These are phyloP conservation scores for Ceratoteleas bidentatus DNA, from an alignment of 1,140 invertebrate species.

Conservation along the genomic window DNA sequence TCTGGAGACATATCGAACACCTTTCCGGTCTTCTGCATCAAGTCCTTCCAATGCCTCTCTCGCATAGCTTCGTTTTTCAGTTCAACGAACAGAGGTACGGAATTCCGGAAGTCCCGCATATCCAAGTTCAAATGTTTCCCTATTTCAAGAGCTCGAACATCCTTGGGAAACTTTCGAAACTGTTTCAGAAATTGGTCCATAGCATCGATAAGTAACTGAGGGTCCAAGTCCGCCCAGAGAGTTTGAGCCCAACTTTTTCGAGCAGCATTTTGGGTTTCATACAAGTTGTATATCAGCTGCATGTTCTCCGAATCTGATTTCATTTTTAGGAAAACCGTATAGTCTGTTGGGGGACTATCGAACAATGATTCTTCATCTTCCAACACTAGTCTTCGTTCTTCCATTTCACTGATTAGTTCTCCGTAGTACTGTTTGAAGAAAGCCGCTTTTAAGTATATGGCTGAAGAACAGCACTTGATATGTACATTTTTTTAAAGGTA, in stretches of 20 bases:
- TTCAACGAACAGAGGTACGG: constrained; percentile 93
- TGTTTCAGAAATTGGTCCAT: constrained; percentile 92
- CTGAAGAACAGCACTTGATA: too few species aligned
- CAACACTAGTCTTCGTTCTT: constrained; percentile 85
- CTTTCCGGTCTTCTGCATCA: constrained; percentile 93
- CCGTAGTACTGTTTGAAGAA: constrained; percentile 86
- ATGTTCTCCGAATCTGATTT: constrained; percentile 88
- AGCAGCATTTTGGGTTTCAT: constrained; percentile 88
- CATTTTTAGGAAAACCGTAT: constrained; percentile 87
- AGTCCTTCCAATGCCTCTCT: constrained; percentile 92
- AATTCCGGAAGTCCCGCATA: constrained; percentile 94
- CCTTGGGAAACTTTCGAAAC: constrained; percentile 85
- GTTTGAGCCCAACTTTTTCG: constrained; percentile 91
- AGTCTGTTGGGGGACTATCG: constrained; percentile 91
- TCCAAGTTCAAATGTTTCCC: constrained; percentile 87
- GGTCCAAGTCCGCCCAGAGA: constrained; percentile 92
- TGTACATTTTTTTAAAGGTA: too few species aligned
- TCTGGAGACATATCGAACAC: constrained; percentile 93
- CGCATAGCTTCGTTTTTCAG: constrained; percentile 94
- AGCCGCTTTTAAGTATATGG: too few species aligned
- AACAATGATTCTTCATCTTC: constrained; percentile 92
- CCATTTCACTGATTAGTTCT: constrained; percentile 85
- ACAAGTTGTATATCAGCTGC: constrained; percentile 89
- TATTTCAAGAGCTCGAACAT: constrained; percentile 82
- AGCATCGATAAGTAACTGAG: constrained; percentile 90